A percentile compares a stretch with the other conserved stretches of the same genome.
Evolutionary conservation across 2,888 invertebrate genomes (phyloP).

Genomic region (Oeneis ivallda): DNA sequence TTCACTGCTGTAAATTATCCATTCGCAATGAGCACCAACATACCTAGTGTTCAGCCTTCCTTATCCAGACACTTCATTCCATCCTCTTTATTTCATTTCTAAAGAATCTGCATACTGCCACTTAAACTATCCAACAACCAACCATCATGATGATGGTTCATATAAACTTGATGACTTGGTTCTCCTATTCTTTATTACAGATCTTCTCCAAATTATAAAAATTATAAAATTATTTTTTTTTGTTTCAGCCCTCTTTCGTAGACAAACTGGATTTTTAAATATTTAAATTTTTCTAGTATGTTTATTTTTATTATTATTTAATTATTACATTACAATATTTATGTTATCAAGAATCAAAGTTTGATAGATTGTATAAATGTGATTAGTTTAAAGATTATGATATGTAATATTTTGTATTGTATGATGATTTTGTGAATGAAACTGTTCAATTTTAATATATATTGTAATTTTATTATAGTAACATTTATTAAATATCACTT

Average conservation of each 20-base stretch:
- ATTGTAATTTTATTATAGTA: conserved; percentile 16
- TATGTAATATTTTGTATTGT: not conserved
- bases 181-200: too few species aligned
- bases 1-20: too few species aligned
- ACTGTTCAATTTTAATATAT: conserved; percentile 14
- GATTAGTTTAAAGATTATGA: not conserved
- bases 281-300: not conserved
- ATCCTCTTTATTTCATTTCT: too few species aligned
- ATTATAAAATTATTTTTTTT: not conserved
- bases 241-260: conserved; percentile 11
- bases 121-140: too few species aligned
- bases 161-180: too few species aligned
- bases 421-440: conserved; percentile 22
- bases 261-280: not conserved
- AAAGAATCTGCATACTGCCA: too few species aligned
- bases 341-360: not conserved
- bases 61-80: too few species aligned
- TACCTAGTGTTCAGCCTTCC: too few species aligned
- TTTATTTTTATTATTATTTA: too few species aligned
- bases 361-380: not conserved
- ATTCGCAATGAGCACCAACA: too few species aligned
- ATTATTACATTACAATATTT: too few species aligned
- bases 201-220: too few species aligned
- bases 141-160: not conserved
- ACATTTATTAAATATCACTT: conserved; percentile 25